Base-by-base conservation (phyloP, 2,797 vertebrate genomes). In the Chiloscyllium punctatum region DNA sequence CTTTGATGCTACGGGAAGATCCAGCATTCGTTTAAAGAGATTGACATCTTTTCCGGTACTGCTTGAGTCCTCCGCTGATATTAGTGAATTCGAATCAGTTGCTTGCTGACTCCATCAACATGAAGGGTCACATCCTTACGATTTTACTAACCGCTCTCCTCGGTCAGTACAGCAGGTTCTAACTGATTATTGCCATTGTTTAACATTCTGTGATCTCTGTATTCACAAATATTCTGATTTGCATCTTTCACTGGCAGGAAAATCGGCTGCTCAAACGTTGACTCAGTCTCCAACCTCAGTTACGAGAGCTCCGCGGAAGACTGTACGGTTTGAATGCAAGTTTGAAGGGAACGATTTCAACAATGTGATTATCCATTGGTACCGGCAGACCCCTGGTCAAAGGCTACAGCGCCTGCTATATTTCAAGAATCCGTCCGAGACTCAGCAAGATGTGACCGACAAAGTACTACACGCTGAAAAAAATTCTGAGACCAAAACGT, bases 351-450 rank as follows among this genome's bases (percentile, higher is more conserved):
- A 0, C 8, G 9, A 53, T 25, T 33, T 96, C 66, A 27, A 23
- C 23, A 0, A 0, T 8, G 42, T 1, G 0, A 42, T 82, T 42
- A 15, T 96, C 18, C 96, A 96, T 21, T 96, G 96, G 96, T 96
- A 96, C 90, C 96, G 96, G 88, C 95, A 96, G 69, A 96, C 42
- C 79, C 86, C 96, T 0, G 95, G 90, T 23, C 53, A 96, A 95
- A 27, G 53, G 23, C 33, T 33, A 37, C 51, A 51, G 27, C 7
- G 68, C 13, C 21, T 95, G 25, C 5, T 91, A 0, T 96, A 96
- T 66, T 66, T 96, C 33, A 79, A 42, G 66, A 86, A 2, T 51
- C n/a, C 30, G 66, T 2, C 30, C 27, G n/a, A 68, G 0, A 8
- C 1, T 0, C 23, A 18, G 1, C 69, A 30, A 8, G 95, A 87